A percentile compares a stretch with the other conserved stretches of the same genome.
These are phyloP conservation scores for Stenotaenia linearis DNA, from an alignment of 2,888 invertebrate genomes.

Conservation along the genomic window DNA sequence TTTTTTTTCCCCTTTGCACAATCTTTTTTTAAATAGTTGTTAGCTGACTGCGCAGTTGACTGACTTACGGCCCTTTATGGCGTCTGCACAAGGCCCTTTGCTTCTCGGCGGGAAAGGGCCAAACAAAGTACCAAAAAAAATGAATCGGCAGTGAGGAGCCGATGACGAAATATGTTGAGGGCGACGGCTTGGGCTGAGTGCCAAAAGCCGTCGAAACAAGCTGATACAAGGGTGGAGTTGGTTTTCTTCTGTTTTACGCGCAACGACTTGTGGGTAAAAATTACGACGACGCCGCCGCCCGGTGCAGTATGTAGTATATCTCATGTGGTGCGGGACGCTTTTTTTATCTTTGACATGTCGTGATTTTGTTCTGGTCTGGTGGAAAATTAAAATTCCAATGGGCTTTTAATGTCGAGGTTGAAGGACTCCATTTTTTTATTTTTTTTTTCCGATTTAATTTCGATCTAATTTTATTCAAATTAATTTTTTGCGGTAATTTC, in stretches of 20 bases:
- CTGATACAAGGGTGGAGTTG: neutral
- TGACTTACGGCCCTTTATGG: neutral
- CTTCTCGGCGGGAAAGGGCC: neutral
- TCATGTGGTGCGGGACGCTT: neutral
- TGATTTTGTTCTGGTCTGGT: neutral
- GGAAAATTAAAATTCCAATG: neutral
- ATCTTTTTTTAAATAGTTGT: neutral
- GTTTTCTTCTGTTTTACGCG: slow-evolving; percentile 2
- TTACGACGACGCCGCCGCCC: neutral
- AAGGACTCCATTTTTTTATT: neutral
- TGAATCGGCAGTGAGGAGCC: slow-evolving; percentile 1
- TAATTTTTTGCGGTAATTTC: no score
- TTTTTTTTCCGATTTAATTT: neutral
- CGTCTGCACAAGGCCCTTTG: neutral
- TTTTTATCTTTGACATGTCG: neutral
- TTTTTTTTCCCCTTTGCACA: neutral
- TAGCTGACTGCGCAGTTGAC: neutral
- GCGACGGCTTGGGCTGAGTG: neutral
- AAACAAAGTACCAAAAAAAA: neutral
- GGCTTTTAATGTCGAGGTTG: no score
- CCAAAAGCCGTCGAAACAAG: neutral
- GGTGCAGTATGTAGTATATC: neutral
- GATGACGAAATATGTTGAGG: neutral
- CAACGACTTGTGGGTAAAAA: neutral
- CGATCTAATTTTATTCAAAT: neutral